A percentile compares a stretch with the other conserved stretches of the same genome.
Conservation (phyloP, 2,888 invertebrate species). For the Lamellibrachia columna region DNA sequence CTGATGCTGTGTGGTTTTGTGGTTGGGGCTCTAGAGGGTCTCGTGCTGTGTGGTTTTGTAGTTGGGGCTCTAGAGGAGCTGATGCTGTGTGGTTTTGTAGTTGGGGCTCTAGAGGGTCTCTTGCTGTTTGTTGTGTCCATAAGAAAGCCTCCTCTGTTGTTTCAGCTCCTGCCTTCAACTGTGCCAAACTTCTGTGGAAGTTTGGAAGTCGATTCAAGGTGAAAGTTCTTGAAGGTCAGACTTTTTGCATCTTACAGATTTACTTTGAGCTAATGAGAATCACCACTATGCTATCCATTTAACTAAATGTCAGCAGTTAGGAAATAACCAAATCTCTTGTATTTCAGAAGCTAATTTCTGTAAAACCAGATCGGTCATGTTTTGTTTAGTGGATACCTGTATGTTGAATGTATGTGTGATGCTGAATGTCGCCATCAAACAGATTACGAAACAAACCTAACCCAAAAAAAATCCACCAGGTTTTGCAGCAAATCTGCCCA, state of each 20-base stretch:
- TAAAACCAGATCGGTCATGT: no score
- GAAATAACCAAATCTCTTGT: no score
- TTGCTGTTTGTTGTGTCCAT: neutral
- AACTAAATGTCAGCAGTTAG: no score
- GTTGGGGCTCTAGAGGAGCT: neutral
- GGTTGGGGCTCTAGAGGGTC: neutral
- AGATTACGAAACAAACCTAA: no score
- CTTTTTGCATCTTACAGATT: neutral
- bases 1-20: no score
- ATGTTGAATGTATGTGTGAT: no score
- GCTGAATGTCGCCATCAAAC: no score
- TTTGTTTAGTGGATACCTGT: no score
- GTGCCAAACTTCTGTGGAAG: conserved; percentile 59
- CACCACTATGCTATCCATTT: no score
- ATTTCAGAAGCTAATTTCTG: no score
- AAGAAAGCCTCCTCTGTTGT: conserved; percentile 8
- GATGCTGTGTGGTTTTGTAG: conserved; percentile 1
- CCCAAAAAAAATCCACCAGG: no score
- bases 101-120: neutral
- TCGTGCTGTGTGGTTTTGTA: neutral
- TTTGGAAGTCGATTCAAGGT: conserved; percentile 61
- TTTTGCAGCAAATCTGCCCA: no score
- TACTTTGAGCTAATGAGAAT: neutral
- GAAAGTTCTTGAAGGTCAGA: conserved; percentile 59
- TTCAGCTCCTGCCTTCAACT: conserved; percentile 55